Base-by-base conservation (phyloP, 2,888 invertebrate species). In the Agrochola macilenta region DNA sequence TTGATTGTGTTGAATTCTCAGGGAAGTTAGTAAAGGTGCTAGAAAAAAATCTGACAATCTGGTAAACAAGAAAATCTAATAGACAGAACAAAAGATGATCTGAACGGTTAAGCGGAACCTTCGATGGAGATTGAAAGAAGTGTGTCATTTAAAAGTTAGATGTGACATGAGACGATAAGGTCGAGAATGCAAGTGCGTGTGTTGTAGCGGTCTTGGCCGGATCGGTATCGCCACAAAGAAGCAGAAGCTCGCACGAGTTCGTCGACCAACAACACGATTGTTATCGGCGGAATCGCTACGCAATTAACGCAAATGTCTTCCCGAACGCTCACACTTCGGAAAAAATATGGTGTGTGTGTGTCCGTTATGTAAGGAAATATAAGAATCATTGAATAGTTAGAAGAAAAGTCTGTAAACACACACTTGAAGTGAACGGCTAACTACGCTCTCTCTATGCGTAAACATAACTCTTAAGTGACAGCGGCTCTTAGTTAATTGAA, bases 171-270 rank as follows among this genome's bases (percentile, higher is more conserved):
- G 87, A 76, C 61, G 69, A 84, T 93, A 93, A 88, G 89, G 91
- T 89, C 64, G 88, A 88, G 68, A 90, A 83, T 92, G 49, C 74
- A 74, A 76, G 81, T 80, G 76, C 74, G 69, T 81, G 49, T 70
- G 71, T 78, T 82, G 73, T 74, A 74, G 71, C 65, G 71, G 76
- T 69, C 78, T 75, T 81, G 78, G 71, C 79, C 79, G 77, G 91
- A 92, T 91, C 83, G 79, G 76, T 90, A 93, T 92, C 91, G 79
- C 61, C 12, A 81, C 83, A 91, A 90, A 91, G 89, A 88, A 74
- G 88, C 90, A 92, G 91, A 93, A 93, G 93, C 93, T 94, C 94
- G 91, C 94, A 94, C 92, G 93, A 88, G 95, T 93, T 95, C 94
- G 89, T 88, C 91, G 94, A 93, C 94, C 94, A 92, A 83, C 87